Evolutionary conservation across 2,797 vertebrate genomes (phyloP).

Genomic region (Mastacembelus armatus): DNA sequence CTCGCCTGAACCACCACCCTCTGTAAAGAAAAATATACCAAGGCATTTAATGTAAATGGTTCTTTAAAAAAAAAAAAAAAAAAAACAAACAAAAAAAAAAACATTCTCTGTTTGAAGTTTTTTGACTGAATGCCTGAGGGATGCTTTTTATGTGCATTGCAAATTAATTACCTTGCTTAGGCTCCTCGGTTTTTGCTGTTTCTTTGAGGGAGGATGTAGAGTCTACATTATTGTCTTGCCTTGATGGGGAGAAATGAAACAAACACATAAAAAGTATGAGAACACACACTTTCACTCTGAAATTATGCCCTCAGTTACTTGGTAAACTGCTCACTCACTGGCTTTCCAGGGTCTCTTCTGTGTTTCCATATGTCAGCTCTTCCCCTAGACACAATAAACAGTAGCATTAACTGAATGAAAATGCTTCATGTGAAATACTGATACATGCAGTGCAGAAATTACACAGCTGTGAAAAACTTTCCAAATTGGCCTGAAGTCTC

Average conservation of each 20-base stretch:
- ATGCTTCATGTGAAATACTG: not conserved
- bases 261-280: not conserved
- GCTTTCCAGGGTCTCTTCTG: constrained; percentile 80
- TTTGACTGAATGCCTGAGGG: not conserved
- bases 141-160: not conserved
- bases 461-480: not conserved
- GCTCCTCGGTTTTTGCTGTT: constrained; percentile 84
- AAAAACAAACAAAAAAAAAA: no score
- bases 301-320: constrained; percentile 51
- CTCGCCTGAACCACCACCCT: constrained; percentile 86
- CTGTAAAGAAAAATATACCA: constrained; percentile 36
- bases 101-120: constrained; percentile 14
- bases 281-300: not conserved
- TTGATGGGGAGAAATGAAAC: constrained; percentile 56
- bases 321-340: constrained; percentile 88
- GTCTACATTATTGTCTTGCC: constrained; percentile 92
- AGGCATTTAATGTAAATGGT: constrained; percentile 22
- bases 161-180: constrained; percentile 88
- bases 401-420: not conserved
- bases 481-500: no score
- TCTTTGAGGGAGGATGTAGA: constrained; percentile 91
- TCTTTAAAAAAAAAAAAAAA: no score
- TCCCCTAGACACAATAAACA: constrained; percentile 82
- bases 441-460: not conserved
- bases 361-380: constrained; percentile 81